Evolutionary conservation across 1,140 invertebrate species (phyloP).

Genomic region (Trachymyrmex cornetzi): DNA sequence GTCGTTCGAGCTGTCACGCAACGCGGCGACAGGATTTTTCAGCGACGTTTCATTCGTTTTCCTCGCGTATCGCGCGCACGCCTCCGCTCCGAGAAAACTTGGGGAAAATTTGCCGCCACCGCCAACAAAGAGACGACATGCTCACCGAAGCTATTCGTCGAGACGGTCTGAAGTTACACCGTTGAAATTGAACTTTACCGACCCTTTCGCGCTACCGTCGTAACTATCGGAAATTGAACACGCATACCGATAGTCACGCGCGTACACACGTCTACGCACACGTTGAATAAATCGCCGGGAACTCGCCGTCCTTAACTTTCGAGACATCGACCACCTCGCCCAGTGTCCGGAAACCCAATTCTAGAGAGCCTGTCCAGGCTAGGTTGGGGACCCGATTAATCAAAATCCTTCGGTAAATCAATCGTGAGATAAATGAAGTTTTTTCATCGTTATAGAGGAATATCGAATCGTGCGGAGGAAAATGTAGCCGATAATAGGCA

Average conservation of each 20-base stretch:
- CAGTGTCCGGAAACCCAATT: conserved; percentile 67
- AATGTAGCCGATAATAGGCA: conserved; percentile 43
- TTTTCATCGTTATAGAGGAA: conserved; percentile 39
- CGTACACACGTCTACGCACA: conserved; percentile 18
- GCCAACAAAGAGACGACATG: conserved; percentile 76
- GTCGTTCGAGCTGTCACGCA: conserved; percentile 42
- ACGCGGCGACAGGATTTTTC: conserved; percentile 51
- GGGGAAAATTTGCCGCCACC: conserved; percentile 71
- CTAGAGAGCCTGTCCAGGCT: conserved; percentile 40
- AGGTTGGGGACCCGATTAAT: conserved; percentile 55
- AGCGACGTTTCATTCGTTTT: conserved; percentile 28
- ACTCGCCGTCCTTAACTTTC: conserved; percentile 63
- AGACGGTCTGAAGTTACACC: conserved; percentile 75
- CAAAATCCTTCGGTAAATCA: conserved; percentile 65
- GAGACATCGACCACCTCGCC: conserved; percentile 53
- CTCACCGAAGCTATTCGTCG: conserved; percentile 65
- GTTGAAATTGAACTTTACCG: conserved; percentile 82
- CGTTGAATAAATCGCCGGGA: conserved; percentile 65
- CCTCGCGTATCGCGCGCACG: conserved; percentile 56
- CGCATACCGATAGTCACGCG: conserved; percentile 70
- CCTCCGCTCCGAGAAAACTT: conserved; percentile 68
- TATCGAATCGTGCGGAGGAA: neutral
- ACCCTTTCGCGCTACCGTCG: conserved; percentile 79
- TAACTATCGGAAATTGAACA: conserved; percentile 83
- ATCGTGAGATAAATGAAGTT: conserved; percentile 66